These are phyloP conservation scores for Enoplosus armatus DNA, from an alignment of 2,797 vertebrate genomes.

Conservation along the genomic window DNA sequence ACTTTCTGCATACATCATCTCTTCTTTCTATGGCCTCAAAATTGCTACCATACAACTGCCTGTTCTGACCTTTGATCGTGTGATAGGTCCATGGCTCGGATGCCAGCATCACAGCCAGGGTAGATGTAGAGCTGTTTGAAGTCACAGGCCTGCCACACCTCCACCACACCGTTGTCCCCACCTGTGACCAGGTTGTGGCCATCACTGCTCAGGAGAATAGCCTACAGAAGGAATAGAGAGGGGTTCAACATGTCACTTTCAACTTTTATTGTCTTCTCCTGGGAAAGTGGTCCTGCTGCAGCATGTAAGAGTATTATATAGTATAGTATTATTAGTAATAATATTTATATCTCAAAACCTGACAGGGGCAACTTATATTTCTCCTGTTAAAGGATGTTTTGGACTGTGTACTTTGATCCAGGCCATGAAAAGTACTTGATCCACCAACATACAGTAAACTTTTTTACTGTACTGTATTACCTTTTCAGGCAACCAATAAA, in stretches of 20 bases:
- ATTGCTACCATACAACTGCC: not conserved
- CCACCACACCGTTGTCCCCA: slow-evolving; percentile 96
- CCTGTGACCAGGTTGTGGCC: slow-evolving; percentile 98
- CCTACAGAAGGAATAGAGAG: slow-evolving; percentile 77
- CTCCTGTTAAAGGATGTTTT: not conserved
- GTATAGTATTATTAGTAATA: too few species aligned
- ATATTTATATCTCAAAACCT: not conserved
- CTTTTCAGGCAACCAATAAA: not conserved
- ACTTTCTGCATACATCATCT: not conserved
- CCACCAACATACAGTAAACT: not conserved
- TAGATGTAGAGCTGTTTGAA: slow-evolving; percentile 98
- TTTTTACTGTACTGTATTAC: too few species aligned
- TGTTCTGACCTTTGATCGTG: slow-evolving; percentile 95
- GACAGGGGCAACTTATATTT: not conserved
- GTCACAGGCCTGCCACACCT: slow-evolving; percentile 99
- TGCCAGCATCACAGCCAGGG: slow-evolving; percentile 96
- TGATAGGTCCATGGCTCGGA: slow-evolving; percentile 97
- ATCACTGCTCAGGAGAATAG: slow-evolving; percentile 96
- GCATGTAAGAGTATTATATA: not conserved
- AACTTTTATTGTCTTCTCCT: not conserved
- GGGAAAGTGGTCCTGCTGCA: not conserved
- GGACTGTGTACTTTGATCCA: not conserved
- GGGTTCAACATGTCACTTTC: not conserved
- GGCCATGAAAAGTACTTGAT: not conserved
- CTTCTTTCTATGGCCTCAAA: not conserved